A percentile compares a stretch with the other conserved stretches of the same genome.
Evolutionary conservation across 1,140 invertebrate genomes (phyloP).

Genomic region (Babylonia areolata): DNA sequence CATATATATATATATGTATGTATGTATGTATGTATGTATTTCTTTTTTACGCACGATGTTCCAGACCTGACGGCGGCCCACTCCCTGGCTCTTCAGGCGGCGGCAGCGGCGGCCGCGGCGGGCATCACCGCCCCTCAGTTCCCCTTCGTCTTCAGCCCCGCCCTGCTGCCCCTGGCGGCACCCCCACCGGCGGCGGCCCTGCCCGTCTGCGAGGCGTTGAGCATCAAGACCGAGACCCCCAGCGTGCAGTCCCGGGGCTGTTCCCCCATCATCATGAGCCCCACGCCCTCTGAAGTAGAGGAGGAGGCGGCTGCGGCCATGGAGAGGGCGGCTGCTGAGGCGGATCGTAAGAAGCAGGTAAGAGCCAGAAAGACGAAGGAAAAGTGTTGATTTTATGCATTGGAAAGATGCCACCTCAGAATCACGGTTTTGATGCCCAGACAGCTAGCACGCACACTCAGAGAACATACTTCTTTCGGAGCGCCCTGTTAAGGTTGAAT

Average conservation of each 20-base stretch:
- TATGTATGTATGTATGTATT: too few species aligned
- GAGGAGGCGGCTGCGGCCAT: constrained; percentile 11
- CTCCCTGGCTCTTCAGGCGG: neutral
- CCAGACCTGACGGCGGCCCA: constrained; percentile 9
- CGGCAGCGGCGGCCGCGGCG: constrained; percentile 16
- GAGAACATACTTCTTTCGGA: too few species aligned
- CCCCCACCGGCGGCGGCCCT: constrained; percentile 18
- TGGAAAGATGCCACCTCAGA: too few species aligned
- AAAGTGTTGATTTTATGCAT: too few species aligned
- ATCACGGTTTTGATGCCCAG: too few species aligned
- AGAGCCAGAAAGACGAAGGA: too few species aligned
- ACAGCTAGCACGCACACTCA: too few species aligned
- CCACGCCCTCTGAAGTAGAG: constrained; percentile 22
- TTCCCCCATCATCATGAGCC: constrained; percentile 65
- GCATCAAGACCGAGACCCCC: constrained; percentile 57
- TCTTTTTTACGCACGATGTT: too few species aligned
- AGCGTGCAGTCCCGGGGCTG: constrained; percentile 68
- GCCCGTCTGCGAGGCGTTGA: constrained; percentile 25
- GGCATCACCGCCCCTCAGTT: constrained; percentile 14
- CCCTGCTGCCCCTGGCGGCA: constrained; percentile 26
- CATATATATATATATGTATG: too few species aligned
- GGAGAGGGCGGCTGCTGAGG: constrained; percentile 33
- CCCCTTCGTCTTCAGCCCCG: constrained; percentile 52
- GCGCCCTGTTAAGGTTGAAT: too few species aligned
- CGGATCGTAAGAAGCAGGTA: neutral